These are phyloP conservation scores for Ptilorrhoa leucosticta DNA, from an alignment of 2,113 vertebrate genomes.

Conservation along the genomic window DNA sequence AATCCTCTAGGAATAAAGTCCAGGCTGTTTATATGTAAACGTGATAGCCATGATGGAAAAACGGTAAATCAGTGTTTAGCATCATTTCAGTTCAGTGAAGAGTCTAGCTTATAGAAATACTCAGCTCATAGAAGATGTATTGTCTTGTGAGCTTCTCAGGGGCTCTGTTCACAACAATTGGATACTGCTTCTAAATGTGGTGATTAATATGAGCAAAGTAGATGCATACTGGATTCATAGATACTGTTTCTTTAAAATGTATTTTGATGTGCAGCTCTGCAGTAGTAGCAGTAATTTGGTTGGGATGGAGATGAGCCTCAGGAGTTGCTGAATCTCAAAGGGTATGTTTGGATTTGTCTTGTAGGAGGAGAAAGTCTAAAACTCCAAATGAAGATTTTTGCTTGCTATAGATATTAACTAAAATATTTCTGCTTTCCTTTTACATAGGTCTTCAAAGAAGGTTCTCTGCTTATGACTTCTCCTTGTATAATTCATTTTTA, in stretches of 20 bases:
- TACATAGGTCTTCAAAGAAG: not conserved
- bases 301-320: not conserved
- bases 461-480: not conserved
- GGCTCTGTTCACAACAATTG: not conserved
- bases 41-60: not conserved
- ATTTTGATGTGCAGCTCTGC: not conserved
- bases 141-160: not conserved
- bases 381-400: not conserved
- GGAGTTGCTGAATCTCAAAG: not conserved
- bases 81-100: not conserved
- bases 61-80: not conserved
- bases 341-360: not conserved
- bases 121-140: not conserved
- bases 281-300: not conserved
- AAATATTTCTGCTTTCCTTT: slow-evolving; percentile 42
- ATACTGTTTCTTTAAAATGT: not conserved
- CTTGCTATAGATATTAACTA: not conserved
- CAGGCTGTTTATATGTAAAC: not conserved
- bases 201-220: not conserved
- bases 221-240: not conserved
- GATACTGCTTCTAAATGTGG: not conserved
- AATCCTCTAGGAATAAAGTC: not conserved
- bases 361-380: not conserved
- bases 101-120: not conserved
- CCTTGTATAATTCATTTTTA: not conserved